Evolutionary conservation across 1,140 invertebrate genomes (phyloP), one percentile per base, ranked within the genome.

Genomic region (Macrosteles quadrilineatus): DNA sequence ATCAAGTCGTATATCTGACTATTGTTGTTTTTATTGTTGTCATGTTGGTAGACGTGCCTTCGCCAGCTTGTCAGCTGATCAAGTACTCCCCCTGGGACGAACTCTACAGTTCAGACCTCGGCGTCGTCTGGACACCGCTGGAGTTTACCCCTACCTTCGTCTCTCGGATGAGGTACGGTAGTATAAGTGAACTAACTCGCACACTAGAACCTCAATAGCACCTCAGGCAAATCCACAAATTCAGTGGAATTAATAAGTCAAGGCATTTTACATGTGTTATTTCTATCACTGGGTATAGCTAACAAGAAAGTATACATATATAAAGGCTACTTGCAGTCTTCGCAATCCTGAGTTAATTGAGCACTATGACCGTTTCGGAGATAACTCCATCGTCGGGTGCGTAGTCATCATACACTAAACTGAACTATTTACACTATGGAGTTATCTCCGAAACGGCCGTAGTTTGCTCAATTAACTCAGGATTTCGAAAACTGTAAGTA

Each of bases 21-120:
- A n/a, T n/a, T n/a, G n/a, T n/a, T n/a, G n/a, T n/a, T n/a, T n/a
- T n/a, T n/a, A n/a, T n/a, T n/a, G n/a, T 36, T 14, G 32, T 4
- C 14, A 14, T 36, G 32, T 36, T 36, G 17, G 3, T 27, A 69
- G 68, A 69, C 30, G 27, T 72, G 53, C 73, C 73, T 1, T 72
- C 73, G 0, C 71, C 73, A 3, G 70, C 73, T 2, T 74, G 73
- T 36, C 55, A 67, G 19, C 47, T 72, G n/a, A 72, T 74, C 29
- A 74, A 73, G 53, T 74, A 74, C 53, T 72, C 71, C n/a, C 50
- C 68, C 25, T 77, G 76, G 76, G 75, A 75, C 29, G 72, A 75
- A 36, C 47, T 77, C n/a, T 73, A 73, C 29, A 66, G 75, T 50
- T 40, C 67, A 25, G 76, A 77, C 43, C 59, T 77, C 1, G 76